Conservation (phyloP, 2,888 invertebrate genomes). For the Cephus nigrinus region DNA sequence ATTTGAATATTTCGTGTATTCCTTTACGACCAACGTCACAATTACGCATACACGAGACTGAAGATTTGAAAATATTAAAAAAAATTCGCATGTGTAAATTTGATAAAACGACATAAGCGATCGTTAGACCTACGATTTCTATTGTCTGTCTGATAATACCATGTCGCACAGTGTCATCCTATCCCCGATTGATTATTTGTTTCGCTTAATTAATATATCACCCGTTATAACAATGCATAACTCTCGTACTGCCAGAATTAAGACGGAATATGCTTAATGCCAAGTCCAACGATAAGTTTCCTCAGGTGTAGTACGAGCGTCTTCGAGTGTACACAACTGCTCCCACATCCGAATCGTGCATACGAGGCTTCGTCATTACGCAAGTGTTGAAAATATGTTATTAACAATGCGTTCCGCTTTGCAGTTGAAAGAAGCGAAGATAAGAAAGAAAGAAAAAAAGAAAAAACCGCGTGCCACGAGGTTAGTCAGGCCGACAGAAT, state of each 20-base stretch:
- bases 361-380: conserved; percentile 4
- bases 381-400: conserved; percentile 34
- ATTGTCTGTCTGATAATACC: background rate
- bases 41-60: too few relatives aligned
- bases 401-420: conserved; percentile 30
- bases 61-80: too few relatives aligned
- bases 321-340: conserved; percentile 42
- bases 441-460: background rate
- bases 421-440: conserved; percentile 15
- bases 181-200: background rate
- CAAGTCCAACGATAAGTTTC: conserved; percentile 31
- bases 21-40: too few relatives aligned
- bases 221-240: background rate
- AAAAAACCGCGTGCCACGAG: background rate
- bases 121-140: background rate
- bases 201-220: background rate
- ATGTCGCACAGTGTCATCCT: background rate
- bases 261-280: background rate
- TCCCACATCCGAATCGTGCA: conserved; percentile 14
- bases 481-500: conserved; percentile 7
- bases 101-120: background rate
- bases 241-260: conserved; percentile 1
- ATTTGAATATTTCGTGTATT: too few relatives aligned
- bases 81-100: too few relatives aligned
- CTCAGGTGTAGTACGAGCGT: conserved; percentile 37